Base-by-base conservation (phyloP, 2,113 vertebrate species). In the Paramisgurnus dabryanus region DNA sequence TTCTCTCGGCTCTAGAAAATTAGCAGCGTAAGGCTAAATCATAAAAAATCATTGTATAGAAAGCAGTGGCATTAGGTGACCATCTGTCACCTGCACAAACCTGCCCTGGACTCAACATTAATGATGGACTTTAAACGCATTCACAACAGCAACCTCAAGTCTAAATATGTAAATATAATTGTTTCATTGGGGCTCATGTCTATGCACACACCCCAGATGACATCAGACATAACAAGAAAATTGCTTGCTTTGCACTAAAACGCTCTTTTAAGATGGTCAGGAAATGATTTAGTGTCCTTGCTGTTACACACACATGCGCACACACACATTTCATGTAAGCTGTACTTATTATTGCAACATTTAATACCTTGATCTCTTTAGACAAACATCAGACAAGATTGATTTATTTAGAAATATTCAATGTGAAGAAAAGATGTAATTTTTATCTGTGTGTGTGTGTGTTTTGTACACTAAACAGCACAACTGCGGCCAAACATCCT, bases 11-110 rank as follows among this genome's bases (percentile, higher is more conserved):
- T 92, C 87, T 88, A 93, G 92, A 93, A 95, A 95, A 96, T 96
- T 94, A 94, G 90, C 87, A 83, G 85, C 83, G 87, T 95, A 95
- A 92, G 92, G 92, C 94, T 95, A 95, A 22, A 22, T 22, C 22
- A 96, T 96, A 95, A 96, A 96, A 34, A 94, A 93, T 93, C 85
- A 93, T 94, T 93, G 93, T 92, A 94, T 89, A 88, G 92, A 90
- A 92, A 91, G 83, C 86, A 82, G 84, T 84, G 80, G 72, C 91
- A 93, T 93, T 92, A 92, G 93, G 91, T 93, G 91, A 92, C 95
- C 95, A 96, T 96, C 95, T 97, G 95, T 90, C 91, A 92, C 89
- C 87, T 85, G 90, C 90, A 93, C 93, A 93, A 90, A 88, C 90
- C 87, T 90, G 73, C 93, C 90, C 83, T 87, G 85, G 82, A 72